Conservation (phyloP, 2,888 invertebrate species). For the Pollenia amentaria region DNA sequence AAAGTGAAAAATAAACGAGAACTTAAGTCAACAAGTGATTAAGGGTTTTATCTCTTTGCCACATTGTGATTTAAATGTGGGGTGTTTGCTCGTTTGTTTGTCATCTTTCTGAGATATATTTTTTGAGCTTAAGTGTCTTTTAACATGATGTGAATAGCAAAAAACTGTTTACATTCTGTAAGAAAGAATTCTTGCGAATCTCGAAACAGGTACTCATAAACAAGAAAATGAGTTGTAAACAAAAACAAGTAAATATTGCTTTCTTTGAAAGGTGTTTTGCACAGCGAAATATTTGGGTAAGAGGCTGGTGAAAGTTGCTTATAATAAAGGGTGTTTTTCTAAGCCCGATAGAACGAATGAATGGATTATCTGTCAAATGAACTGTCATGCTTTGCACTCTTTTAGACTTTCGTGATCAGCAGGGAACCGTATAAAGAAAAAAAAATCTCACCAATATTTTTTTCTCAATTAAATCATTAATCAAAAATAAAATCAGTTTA, state of each 20-base stretch:
- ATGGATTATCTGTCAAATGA: no score
- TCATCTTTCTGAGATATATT: constrained; percentile 14
- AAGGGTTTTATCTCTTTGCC: constrained; percentile 36
- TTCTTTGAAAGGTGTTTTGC: constrained; percentile 10
- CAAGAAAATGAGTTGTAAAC: constrained; percentile 33
- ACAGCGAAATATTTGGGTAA: constrained; percentile 8
- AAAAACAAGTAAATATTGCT: neutral
- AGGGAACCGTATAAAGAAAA: no score
- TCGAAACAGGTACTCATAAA: neutral
- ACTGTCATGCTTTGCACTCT: no score
- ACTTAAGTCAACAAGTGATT: constrained; percentile 68
- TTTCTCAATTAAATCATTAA: no score
- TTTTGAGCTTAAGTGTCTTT: constrained; percentile 21
- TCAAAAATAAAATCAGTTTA: no score
- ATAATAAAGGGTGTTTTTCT: no score
- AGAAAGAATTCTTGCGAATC: neutral
- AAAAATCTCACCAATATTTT: no score
- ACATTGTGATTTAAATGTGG: constrained; percentile 41
- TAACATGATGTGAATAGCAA: constrained; percentile 3
- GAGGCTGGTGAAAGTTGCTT: neutral
- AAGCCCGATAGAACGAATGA: no score
- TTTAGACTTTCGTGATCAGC: no score
- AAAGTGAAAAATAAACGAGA: constrained; percentile 54
- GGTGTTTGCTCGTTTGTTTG: constrained; percentile 29
- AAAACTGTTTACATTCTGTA: constrained; percentile 5